Conservation (phyloP, 2,113 vertebrate genomes). For the Alligator mississippiensis region DNA sequence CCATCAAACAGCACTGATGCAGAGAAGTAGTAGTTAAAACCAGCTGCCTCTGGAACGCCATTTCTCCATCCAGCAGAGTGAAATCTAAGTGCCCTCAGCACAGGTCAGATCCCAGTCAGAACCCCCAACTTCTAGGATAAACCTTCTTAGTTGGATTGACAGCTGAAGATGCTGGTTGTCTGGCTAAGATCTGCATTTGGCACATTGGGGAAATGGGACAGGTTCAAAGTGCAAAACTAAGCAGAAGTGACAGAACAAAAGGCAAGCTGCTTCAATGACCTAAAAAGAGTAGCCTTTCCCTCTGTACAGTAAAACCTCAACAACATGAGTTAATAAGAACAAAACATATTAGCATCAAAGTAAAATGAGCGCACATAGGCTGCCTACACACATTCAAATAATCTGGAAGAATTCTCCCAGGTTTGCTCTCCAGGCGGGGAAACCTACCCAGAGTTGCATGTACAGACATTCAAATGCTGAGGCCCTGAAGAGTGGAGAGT, state of each 20-base stretch:
- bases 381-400: too few relatives aligned
- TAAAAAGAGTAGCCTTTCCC: neutral
- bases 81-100: rapidly evolving
- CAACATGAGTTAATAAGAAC: neutral
- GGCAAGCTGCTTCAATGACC: neutral
- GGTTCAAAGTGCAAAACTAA: neutral
- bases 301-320: neutral
- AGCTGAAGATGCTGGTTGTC: rapidly evolving
- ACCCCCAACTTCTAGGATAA: neutral
- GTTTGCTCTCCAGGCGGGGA: too few relatives aligned
- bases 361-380: neutral
- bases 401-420: too few relatives aligned
- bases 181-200: neutral
- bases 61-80: neutral
- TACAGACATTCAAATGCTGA: too few relatives aligned
- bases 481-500: too few relatives aligned
- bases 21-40: neutral
- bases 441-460: too few relatives aligned
- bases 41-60: rapidly evolving
- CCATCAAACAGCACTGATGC: neutral
- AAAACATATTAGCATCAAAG: neutral
- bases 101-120: neutral
- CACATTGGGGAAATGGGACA: neutral
- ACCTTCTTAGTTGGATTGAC: neutral
- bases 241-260: neutral